Conservation (phyloP, 2,888 invertebrate species). For the Pseudococcus jackbeardsleyi region DNA sequence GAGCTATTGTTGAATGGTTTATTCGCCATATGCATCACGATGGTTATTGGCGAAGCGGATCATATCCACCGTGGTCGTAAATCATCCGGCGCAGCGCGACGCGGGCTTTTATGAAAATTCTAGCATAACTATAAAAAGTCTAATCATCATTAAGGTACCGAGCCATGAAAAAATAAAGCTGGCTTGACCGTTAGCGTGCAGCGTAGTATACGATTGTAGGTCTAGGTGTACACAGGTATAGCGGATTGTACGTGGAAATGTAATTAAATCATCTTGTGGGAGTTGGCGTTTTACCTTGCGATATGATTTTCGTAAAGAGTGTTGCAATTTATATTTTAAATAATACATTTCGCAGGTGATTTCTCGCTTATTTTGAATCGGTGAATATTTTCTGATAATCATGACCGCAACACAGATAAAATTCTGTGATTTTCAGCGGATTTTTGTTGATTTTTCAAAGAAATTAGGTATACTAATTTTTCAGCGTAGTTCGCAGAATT, state of each 20-base stretch:
- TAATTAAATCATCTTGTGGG: constrained; percentile 12
- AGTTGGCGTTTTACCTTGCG: background rate
- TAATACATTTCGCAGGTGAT: too few species aligned
- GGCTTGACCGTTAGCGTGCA: constrained; percentile 8
- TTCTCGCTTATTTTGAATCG: too few species aligned
- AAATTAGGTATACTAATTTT: too few species aligned
- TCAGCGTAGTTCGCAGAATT: too few species aligned
- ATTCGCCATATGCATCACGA: constrained; percentile 22
- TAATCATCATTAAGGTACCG: constrained; percentile 38
- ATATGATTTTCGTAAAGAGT: too few species aligned
- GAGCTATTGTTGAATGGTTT: constrained; percentile 35
- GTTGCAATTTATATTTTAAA: too few species aligned
- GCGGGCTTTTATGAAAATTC: constrained; percentile 17
- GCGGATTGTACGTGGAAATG: background rate
- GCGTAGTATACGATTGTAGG: background rate
- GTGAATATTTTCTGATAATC: too few species aligned
- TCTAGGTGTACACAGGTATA: background rate
- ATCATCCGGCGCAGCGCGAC: background rate
- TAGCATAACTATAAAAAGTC: constrained; percentile 22
- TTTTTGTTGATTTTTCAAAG: too few species aligned
- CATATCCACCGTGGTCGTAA: constrained; percentile 26
- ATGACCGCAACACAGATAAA: too few species aligned
- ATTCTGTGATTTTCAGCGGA: too few species aligned
- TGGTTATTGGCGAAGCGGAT: constrained; percentile 41
- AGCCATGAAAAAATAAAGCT: constrained; percentile 33